Base-by-base conservation (phyloP, 2,797 vertebrate species). In the Aselliscus stoliczkanus region DNA sequence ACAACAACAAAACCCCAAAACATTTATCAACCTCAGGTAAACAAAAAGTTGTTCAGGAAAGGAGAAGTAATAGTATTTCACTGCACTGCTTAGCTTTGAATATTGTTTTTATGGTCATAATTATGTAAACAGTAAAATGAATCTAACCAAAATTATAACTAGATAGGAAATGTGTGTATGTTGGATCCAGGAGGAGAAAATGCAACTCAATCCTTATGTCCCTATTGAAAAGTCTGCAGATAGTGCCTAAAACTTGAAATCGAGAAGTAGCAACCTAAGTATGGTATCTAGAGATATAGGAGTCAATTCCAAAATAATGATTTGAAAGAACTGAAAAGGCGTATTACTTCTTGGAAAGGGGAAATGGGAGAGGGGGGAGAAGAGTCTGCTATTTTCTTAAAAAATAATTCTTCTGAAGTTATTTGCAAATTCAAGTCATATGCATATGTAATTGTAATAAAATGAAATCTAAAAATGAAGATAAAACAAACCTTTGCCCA, bases 401-500 rank as follows among this genome's bases (percentile, higher is more conserved):
- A 87, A 15, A 86, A 79, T 6, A 90, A 85, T 58, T 5, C 18
- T 83, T 88, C 21, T 82, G 37, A 79, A 79, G 6, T 92, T 84
- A 44, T 54, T 96, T 93, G 60, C 50, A 91, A 84, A 96, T 90
- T 96, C n/a, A 92, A 76, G 42, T 15, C 42, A 89, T 58, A 34
- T 82, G 31, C 25, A 83, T 88, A 72, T 52, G 62, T 83, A 86
- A 67, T 90, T 82, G 84, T 95, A 94, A 90, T 67, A 94, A 94
- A 96, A 76, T 90, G 25, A 89, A 95, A 89, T 27, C 44, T 90
- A 86, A 93, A 94, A 92, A 85, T 79, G 82, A 92, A 93, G 23
- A 87, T 83, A 82, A 50, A 93, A 82, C 10, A 88, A 89, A 90
- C 47, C 69, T 95, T 73, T 91, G 50, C 70, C 65, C 54, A 77